Base-by-base conservation (phyloP, 2,113 vertebrate species). In the Phasianus colchicus region DNA sequence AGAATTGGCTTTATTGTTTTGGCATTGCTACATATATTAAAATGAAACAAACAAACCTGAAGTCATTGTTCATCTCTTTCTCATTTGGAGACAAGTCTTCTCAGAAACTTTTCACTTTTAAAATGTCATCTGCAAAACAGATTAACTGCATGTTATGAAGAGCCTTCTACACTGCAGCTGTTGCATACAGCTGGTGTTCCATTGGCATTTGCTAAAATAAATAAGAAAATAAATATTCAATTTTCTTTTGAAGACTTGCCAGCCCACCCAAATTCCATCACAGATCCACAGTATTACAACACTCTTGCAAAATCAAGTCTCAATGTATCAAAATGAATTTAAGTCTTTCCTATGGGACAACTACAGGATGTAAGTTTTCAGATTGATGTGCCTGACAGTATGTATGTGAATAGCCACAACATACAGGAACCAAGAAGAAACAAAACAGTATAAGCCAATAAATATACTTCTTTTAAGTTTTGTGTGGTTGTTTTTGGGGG, bases 371-470 rank as follows among this genome's bases (percentile, higher is more conserved):
- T 54, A 57, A 69, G 5, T 66, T 73, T 92, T 85, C 67, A 89
- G 27, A 11, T 1, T 18, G 2, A 70, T 14, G 4, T 32, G 29
- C 9, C 72, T 79, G n/a, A 72, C 82, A 89, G 69, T n/a, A 36
- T 20, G 38, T 22, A 3, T 20, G 6, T 61, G 34, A 4, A 34
- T 5, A 86, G 4, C 7, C n/a, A 50, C 11, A 58, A 29, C 9
- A 24, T 11, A 16, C 19, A 76, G 88, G 11, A 84, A 43, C 11
- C 15, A 72, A 78, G 13, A 36, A 48, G 38, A 10, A 72, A 66
- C 0, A 9, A 34, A 6, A 54, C 0, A 2, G 42, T 17, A 5
- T 21, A 74, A 90, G 57, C 1, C 47, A 83, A 30, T 8, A 0
- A 81, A 67, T 63, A 21, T 14, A 38, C 27, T 29, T 29, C 22